Base-by-base conservation (phyloP, 1,140 invertebrate species). In the Drosophila erecta region DNA sequence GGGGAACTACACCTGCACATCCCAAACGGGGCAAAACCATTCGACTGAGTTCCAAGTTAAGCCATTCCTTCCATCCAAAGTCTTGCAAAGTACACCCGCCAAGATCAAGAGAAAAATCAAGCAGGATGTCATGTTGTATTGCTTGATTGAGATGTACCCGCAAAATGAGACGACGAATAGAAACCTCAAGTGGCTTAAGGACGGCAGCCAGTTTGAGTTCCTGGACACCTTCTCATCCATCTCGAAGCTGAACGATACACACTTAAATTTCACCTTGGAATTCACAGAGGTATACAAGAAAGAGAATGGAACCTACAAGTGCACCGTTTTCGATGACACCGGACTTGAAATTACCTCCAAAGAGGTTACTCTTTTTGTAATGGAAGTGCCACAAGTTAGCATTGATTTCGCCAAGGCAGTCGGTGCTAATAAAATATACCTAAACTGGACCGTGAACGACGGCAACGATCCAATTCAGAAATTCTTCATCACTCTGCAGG, bases 391-490 rank as follows among this genome's bases (percentile, higher is more conserved):
- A 3, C 94, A 95, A 84, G 93, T 97, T 0, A 94, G 93, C 53
- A 94, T 97, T 60, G 95, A 96, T 83, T 95, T 94, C 55, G 94
- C 96, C 1, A 96, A 96, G 91, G 94, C 96, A 0, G 95, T 97
- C 6, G 96, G 95, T 24, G 94, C 94, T 12, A 93, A 94, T 12
- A 95, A 95, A 90, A 95, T 97, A 47, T 97, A 94, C 90, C 80
- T 97, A 0, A 97, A 97, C 91, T 97, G 96, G 96, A 97, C 96
- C 0, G 93, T 96, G 0, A 94, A 95, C 55, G 94, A 96, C 62
- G 96, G 96, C 66, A 97, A 97, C 87, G 94, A 94, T 44, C 94
- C 95, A 0, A 94, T 96, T 20, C 93, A 93, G 57, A 92, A 93
- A 20, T 97, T 96, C 84, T 93, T 93, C 44, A 93, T 96, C 8